phyloP scores from a whole-genome alignment of 1,140 invertebrate species.

The Melipona quadrifasciata region DNA sequence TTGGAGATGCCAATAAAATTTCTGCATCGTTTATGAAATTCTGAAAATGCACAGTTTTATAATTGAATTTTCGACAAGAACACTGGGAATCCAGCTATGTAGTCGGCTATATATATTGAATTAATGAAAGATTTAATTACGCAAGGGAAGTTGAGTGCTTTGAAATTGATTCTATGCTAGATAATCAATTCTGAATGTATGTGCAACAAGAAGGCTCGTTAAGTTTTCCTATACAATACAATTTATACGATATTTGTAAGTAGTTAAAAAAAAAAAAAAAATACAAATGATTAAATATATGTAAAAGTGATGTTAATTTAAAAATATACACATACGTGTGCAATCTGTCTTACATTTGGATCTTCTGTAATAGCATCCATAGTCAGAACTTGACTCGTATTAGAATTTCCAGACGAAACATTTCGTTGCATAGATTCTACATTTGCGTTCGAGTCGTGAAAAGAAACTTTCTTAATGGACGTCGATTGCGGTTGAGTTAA shows the following conservation, averaged over 20 bases:
- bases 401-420: slow-evolving; percentile 66
- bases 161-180: no score
- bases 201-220: no score
- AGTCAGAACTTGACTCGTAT: slow-evolving; percentile 75
- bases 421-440: slow-evolving; percentile 78
- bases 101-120: not conserved
- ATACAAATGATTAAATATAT: not conserved
- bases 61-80: not conserved
- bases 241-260: no score
- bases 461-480: slow-evolving; percentile 86
- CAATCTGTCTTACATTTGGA: slow-evolving; percentile 87
- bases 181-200: no score
- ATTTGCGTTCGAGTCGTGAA: slow-evolving; percentile 86
- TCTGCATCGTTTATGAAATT: slow-evolving; percentile 91
- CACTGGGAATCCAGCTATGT: not conserved
- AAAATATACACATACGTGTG: not conserved
- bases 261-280: not conserved
- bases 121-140: not conserved
- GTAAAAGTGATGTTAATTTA: not conserved
- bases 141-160: not conserved
- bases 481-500: slow-evolving; percentile 69
- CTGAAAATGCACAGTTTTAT: slow-evolving; percentile 77
- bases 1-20: slow-evolving; percentile 87
- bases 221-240: no score
- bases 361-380: slow-evolving; percentile 88